Evolutionary conservation across 2,888 invertebrate species (phyloP).

Genomic region (Cylindroiulus punctatus): DNA sequence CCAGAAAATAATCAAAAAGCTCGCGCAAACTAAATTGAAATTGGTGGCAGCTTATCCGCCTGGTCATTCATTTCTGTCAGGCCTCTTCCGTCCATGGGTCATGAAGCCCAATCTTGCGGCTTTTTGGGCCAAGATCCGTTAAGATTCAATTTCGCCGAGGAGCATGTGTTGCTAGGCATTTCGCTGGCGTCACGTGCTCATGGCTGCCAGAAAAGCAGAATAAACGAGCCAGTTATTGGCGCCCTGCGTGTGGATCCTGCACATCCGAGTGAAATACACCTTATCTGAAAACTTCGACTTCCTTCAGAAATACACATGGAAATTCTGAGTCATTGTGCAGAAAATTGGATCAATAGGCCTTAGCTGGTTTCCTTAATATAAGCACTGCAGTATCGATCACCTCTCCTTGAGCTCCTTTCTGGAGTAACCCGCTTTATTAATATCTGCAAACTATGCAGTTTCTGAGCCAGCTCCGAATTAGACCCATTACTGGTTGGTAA

Average conservation of each 20-base stretch:
- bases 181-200: constrained; percentile 16
- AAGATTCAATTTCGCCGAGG: constrained; percentile 19
- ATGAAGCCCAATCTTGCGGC: background rate
- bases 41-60: constrained; percentile 26
- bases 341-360: constrained; percentile 30
- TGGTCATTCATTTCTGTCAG: constrained; percentile 38
- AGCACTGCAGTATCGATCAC: constrained; percentile 4
- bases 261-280: constrained; percentile 42
- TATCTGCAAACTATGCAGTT: background rate
- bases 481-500: background rate
- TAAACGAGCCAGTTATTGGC: constrained; percentile 25
- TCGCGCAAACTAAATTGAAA: constrained; percentile 19
- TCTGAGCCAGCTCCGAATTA: background rate
- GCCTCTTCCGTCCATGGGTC: background rate
- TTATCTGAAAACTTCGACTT: constrained; percentile 20
- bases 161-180: constrained; percentile 29
- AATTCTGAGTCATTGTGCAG: constrained; percentile 37
- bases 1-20: background rate
- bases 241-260: background rate
- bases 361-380: background rate
- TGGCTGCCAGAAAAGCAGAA: background rate
- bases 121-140: background rate
- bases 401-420: background rate
- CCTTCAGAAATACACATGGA: constrained; percentile 17
- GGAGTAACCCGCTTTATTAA: background rate